Evolutionary conservation across 37 sponge, comb jelly and placozoan genomes (phyloP), one percentile per base, ranked within the genome.

Genomic region (Tethya wilhelma): DNA sequence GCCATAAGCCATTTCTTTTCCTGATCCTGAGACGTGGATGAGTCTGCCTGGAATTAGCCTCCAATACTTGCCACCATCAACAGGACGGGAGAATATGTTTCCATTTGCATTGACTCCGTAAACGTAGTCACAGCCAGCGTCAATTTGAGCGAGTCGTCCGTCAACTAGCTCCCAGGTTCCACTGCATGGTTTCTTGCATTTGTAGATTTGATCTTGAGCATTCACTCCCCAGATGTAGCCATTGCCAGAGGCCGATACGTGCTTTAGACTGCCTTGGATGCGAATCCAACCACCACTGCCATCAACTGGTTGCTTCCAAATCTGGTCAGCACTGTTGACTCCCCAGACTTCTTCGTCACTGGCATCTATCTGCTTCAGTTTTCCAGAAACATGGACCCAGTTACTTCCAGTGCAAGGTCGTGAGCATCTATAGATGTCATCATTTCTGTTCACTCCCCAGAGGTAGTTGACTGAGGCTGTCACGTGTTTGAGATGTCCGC

Each of bases 211-310:
- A 62, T 86, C 46, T 9, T 11, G 26, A 17, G 41, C 2, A 55
- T 63, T 86, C 25, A 82, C 79, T 56, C 83, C 87, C 91, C 91
- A 91, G 4, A 91, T 82, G 64, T 78, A 91, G 44, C 91, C 91
- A 72, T 91, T 86, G 0, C 87, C 91, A 33, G 87, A 86, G n/a
- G 87, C 91, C 36, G 83, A 78, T 4, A 91, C 87, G 37, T 86
- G 91, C 29, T 72, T 71, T 43, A 86, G 63, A 25, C 56, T 28
- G 1, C 87, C 87, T 12, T 57, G n/a, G 40, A 87, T n/a, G 1
- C 6, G 33, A n/a, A 0, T 67, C 89, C 89, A 88, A n/a, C 64
- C 38, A 9, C 83, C 89, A 64, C 72, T 62, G 17, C 83, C 89
- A 77, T 88, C 89, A 59, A 82, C 81, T 0, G 71, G 63, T 37